Conservation (phyloP, 1,140 invertebrate genomes). For the Scylla paramamosain region DNA sequence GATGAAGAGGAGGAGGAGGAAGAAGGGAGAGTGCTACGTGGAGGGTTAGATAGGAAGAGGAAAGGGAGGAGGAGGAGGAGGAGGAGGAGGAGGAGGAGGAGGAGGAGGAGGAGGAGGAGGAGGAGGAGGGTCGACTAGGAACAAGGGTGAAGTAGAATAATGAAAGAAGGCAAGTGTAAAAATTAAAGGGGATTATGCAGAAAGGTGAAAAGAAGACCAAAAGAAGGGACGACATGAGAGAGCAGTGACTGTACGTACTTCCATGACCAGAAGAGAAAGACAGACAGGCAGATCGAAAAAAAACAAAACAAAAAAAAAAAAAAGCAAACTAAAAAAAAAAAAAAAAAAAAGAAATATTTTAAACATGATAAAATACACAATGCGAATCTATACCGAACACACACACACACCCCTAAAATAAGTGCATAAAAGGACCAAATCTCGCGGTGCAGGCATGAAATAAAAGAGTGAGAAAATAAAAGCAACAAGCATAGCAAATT, state of each 20-base stretch:
- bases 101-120: too few species aligned
- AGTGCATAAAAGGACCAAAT: too few species aligned
- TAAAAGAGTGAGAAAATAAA: background rate
- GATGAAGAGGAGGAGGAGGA: slow-evolving; percentile 2
- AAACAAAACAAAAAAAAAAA: too few species aligned
- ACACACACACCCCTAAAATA: too few species aligned
- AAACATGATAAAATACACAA: too few species aligned
- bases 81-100: too few species aligned
- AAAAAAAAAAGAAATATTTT: too few species aligned
- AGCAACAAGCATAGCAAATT: slow-evolving; percentile 13
- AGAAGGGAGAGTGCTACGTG: slow-evolving; percentile 9
- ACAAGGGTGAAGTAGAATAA: slow-evolving; percentile 72
- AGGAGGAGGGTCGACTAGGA: background rate
- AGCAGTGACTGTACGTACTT: background rate
- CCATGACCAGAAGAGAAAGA: too few species aligned
- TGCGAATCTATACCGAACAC: too few species aligned
- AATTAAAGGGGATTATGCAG: slow-evolving; percentile 48
- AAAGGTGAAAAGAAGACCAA: slow-evolving; percentile 50
- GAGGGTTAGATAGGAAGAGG: slow-evolving; percentile 65
- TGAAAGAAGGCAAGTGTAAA: slow-evolving; percentile 30
- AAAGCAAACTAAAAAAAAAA: too few species aligned
- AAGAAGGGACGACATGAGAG: background rate
- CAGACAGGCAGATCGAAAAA: too few species aligned
- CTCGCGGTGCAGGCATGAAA: background rate
- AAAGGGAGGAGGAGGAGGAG: background rate